These are phyloP conservation scores for Drosophila quinaria DNA, from an alignment of 2,888 invertebrate species.

Conservation along the genomic window DNA sequence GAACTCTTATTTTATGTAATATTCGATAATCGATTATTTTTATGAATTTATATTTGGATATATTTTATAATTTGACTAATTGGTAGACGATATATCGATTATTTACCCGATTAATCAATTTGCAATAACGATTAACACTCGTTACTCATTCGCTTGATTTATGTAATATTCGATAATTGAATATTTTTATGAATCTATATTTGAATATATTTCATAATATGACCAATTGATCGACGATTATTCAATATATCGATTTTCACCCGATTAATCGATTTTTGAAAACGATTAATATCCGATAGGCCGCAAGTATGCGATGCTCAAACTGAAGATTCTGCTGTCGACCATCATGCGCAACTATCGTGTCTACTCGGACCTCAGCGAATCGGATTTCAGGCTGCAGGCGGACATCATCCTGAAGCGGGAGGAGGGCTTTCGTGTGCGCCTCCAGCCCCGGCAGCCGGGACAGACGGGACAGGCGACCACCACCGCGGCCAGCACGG, in stretches of 20 bases:
- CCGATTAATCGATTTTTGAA: neutral
- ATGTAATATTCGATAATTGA: too few species aligned
- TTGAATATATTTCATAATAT: too few species aligned
- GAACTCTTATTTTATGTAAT: too few species aligned
- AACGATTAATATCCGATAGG: constrained; percentile 85
- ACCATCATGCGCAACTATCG: constrained; percentile 91
- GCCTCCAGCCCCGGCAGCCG: constrained; percentile 88
- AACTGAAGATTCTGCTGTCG: constrained; percentile 91
- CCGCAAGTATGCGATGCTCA: constrained; percentile 93
- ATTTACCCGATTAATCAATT: neutral
- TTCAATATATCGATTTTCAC: neutral
- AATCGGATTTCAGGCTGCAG: constrained; percentile 90
- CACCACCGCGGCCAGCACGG: constrained; percentile 48
- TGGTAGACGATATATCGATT: neutral
- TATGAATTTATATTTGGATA: neutral
- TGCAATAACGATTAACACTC: neutral
- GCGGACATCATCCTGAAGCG: constrained; percentile 92
- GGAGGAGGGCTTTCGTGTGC: constrained; percentile 91
- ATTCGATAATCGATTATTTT: neutral
- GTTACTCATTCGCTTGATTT: neutral
- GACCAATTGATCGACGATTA: too few species aligned
- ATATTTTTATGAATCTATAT: too few species aligned
- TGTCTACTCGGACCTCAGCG: constrained; percentile 89
- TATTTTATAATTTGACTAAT: neutral
- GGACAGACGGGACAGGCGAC: constrained; percentile 57